phyloP scores from a whole-genome alignment of 2,888 invertebrate genomes.

The Ariolimax columbianus region DNA sequence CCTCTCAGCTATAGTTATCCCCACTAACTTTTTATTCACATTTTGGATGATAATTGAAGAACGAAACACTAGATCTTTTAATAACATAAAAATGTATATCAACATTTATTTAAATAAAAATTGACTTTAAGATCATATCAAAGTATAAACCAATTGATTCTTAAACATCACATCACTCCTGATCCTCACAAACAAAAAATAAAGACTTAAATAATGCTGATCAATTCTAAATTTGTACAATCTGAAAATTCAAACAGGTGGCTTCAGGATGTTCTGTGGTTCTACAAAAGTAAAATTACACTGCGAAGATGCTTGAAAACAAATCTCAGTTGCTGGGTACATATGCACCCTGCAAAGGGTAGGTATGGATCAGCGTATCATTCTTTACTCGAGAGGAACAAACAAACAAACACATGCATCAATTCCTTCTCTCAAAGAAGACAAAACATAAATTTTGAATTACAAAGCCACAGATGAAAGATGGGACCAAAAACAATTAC shows the following conservation, averaged over 20 bases:
- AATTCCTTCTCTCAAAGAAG: background rate
- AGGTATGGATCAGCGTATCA: too few relatives aligned
- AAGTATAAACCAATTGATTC: background rate
- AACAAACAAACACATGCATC: background rate
- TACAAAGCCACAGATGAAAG: background rate
- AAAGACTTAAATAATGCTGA: background rate
- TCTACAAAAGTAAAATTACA: too few relatives aligned
- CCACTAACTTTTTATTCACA: too few relatives aligned
- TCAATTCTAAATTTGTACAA: background rate
- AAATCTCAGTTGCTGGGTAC: too few relatives aligned
- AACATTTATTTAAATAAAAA: too few relatives aligned
- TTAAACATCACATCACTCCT: background rate
- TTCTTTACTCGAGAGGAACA: too few relatives aligned
- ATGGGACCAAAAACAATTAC: background rate
- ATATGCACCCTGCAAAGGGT: too few relatives aligned
- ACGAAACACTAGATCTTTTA: too few relatives aligned
- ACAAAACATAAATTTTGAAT: background rate
- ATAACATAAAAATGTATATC: too few relatives aligned
- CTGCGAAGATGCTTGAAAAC: too few relatives aligned
- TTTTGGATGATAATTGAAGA: too few relatives aligned
- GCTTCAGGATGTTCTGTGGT: background rate
- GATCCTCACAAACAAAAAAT: background rate
- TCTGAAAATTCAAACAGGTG: background rate
- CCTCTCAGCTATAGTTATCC: too few relatives aligned
- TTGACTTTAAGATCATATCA: background rate